phyloP scores from a whole-genome alignment of 92 coral and sea anemone genomes.

The Paramuricea clavata region DNA sequence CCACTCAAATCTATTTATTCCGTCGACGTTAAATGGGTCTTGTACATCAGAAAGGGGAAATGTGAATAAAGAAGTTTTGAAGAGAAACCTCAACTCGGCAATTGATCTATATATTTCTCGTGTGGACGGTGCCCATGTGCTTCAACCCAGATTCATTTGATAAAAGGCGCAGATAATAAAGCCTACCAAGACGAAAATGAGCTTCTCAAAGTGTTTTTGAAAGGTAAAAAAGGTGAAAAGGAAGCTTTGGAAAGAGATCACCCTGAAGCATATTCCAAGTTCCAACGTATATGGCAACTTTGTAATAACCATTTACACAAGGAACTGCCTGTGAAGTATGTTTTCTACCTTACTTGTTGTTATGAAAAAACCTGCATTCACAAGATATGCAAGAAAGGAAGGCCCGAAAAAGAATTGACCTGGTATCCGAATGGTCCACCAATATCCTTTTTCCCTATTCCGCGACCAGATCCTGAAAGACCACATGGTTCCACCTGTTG shows the following conservation, averaged over 20 bases:
- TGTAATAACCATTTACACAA: conserved; percentile 61
- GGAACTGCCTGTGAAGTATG: conserved; percentile 62
- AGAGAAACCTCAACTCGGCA: conserved; percentile 68
- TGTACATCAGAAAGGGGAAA: conserved; percentile 58
- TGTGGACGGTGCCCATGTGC: conserved; percentile 77
- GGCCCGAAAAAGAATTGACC: conserved; percentile 15
- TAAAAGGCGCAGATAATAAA: conserved; percentile 63
- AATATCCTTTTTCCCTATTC: conserved; percentile 31
- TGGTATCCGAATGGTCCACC: conserved; percentile 49
- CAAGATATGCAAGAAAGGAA: conserved; percentile 49
- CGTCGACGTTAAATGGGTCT: conserved; percentile 77
- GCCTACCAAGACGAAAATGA: conserved; percentile 56
- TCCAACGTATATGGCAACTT: conserved; percentile 76
- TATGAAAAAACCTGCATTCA: conserved; percentile 55
- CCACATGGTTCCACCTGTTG: conserved; percentile 2
- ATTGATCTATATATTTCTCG: conserved; percentile 73
- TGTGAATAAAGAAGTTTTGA: conserved; percentile 56
- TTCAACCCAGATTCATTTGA: conserved; percentile 64
- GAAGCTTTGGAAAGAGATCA: conserved; percentile 45
- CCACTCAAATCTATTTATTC: conserved; percentile 73
- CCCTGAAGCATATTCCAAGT: conserved; percentile 55
- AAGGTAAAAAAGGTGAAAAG: conserved; percentile 64
- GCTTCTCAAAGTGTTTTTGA: conserved; percentile 56
- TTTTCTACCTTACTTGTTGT: conserved; percentile 68
- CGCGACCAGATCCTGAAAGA: conserved; percentile 46